Conservation (phyloP, 2,113 vertebrate species). For the Vimba vimba region DNA sequence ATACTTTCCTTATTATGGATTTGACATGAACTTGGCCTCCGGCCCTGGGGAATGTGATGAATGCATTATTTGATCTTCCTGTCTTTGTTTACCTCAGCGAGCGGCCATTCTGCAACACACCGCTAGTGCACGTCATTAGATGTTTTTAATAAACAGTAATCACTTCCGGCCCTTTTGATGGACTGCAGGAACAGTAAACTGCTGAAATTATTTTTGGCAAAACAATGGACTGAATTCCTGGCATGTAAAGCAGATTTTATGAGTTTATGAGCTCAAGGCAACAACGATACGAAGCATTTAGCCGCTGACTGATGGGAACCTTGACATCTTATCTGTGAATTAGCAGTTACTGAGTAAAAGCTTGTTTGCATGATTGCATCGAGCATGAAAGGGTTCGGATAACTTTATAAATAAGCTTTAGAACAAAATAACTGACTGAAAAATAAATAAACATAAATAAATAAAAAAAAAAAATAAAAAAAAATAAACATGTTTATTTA, state of each 20-base stretch:
- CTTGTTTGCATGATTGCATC: conserved; percentile 49
- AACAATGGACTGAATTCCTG: conserved; percentile 70
- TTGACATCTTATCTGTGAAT: conserved; percentile 82
- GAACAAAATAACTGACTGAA: too few relatives aligned
- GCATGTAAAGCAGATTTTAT: conserved; percentile 70
- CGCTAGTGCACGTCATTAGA: conserved; percentile 77
- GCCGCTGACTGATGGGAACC: conserved; percentile 84
- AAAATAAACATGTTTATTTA: too few relatives aligned
- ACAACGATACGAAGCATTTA: conserved; percentile 74
- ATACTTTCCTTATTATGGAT: conserved; percentile 92
- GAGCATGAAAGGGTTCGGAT: background rate
- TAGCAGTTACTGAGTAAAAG: conserved; percentile 83
- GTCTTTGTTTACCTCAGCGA: conserved; percentile 92
- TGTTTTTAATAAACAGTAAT: conserved; percentile 55
- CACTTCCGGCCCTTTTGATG: conserved; percentile 60
- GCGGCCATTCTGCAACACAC: conserved; percentile 60
- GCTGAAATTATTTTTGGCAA: conserved; percentile 79
- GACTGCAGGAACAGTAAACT: conserved; percentile 76
- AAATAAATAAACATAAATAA: too few relatives aligned
- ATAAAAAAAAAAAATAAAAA: too few relatives aligned
- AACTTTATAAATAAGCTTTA: background rate
- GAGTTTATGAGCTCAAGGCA: conserved; percentile 77
- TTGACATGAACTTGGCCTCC: conserved; percentile 94
- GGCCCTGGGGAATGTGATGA: conserved; percentile 89
- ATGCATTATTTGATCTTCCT: conserved; percentile 98